Evolutionary conservation across 2,888 invertebrate species (phyloP), one percentile per base, ranked within the genome.

Genomic region (Melangyna quadrimaculata): DNA sequence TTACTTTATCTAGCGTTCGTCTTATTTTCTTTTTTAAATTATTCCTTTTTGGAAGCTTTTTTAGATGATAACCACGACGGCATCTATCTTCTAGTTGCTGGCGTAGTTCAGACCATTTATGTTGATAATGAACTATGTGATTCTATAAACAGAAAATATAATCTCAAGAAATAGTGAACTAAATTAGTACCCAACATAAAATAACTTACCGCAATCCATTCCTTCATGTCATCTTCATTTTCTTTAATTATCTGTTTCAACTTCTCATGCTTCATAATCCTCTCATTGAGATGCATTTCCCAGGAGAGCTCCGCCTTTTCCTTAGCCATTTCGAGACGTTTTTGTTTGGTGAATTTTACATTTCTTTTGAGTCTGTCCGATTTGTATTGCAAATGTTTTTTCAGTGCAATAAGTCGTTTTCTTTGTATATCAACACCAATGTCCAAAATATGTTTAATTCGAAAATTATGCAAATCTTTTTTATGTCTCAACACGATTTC

Each of bases 301-400:
- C 91, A 91, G 0, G 90, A 92, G 12, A 87, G 88, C 1, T 88
- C 88, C 57, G 90, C 89, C 1, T 88, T 88, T 10, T 89, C 88
- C 5, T 89, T 88, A n/a, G 83, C 77, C 10, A n/a, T 1, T 43
- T 17, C 14, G 0, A 9, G 7, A 0, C 22, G 8, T 14, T 57
- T 88, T 9, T 89, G 89, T 0, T 80, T 51, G 35, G 90, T 48
- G 0, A 72, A 65, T 3, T 88, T 88, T 53, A 89, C 77, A 35
- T 90, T 89, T 57, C 87, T 90, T n/a, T 90, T 88, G 3, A 89
- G 87, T 3, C 91, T 89, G 37, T 90, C 90, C 59, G 89, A 89
- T 45, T 91, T 91, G 24, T 90, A 89, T 67, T 90, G 90, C 32
- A 90, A 89, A 14, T 89, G 80, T 73, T 91, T 91, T 86, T 92